These are phyloP conservation scores for Clarias magur DNA, from an alignment of 2,113 vertebrate species.

Conservation along the genomic window DNA sequence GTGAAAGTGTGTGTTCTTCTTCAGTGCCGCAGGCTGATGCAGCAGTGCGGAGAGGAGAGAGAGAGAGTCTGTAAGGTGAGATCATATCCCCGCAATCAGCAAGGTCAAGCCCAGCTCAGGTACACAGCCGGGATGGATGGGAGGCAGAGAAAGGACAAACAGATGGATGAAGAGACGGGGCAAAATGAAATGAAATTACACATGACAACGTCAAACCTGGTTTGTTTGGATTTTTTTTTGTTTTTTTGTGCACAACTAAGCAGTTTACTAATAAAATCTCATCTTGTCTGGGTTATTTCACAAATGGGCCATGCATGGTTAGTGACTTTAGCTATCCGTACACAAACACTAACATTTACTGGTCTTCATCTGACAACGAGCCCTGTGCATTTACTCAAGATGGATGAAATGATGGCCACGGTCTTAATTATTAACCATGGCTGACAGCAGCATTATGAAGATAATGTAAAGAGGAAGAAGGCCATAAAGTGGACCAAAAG, in stretches of 20 bases:
- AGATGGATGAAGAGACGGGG: background rate
- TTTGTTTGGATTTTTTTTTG: background rate
- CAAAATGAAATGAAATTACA: background rate
- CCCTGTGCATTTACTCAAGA: conserved; percentile 72
- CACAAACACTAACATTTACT: conserved; percentile 62
- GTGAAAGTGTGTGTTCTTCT: conserved; percentile 40
- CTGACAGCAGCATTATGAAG: conserved; percentile 77
- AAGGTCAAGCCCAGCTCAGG: conserved; percentile 60
- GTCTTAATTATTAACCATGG: conserved; percentile 79
- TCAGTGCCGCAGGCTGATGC: conserved; percentile 60
- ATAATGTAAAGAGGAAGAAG: conserved; percentile 77
- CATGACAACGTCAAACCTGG: background rate
- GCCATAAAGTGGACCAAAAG: conserved; percentile 66
- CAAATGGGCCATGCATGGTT: background rate
- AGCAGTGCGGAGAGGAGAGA: conserved; percentile 54
- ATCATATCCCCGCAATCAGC: conserved; percentile 60
- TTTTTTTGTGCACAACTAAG: background rate
- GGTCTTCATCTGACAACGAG: conserved; percentile 64
- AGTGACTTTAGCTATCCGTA: conserved; percentile 31
- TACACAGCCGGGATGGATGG: conserved; percentile 26
- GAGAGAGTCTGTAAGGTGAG: conserved; percentile 63
- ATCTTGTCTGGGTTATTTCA: background rate
- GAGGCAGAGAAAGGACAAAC: background rate
- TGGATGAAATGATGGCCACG: conserved; percentile 70
- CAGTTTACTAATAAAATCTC: conserved; percentile 1